Evolutionary conservation across 2,888 invertebrate species (phyloP), one percentile per base, ranked within the genome.

Genomic region (Endomychus coccineus): DNA sequence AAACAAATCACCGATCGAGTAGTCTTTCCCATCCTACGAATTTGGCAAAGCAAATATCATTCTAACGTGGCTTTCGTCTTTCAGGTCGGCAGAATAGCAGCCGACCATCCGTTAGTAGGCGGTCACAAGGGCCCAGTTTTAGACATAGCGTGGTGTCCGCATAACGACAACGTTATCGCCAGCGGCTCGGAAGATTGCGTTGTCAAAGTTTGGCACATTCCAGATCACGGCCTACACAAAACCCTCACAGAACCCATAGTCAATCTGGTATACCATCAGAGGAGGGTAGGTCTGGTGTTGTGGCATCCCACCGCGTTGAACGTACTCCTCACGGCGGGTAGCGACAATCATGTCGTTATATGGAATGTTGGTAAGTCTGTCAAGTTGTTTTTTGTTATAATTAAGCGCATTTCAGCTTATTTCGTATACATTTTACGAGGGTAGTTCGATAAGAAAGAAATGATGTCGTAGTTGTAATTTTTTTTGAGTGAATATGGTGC

Each of bases 261-360:
- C 30, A 92, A 95, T 67, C 73, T 97, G 50, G 80, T 90, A 49
- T 85, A 85, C 60, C 96, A 96, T 69, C 89, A 90, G 69, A 74
- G 95, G 38, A 76, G 94, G 52, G 94, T 96, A 16, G 91, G 90
- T 2, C 71, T 95, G 35, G 88, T 96, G 27, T 71, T 95, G 43
- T 96, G 97, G 96, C 96, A 97, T 71, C 96, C 96, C 37, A 87
- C 94, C 15, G 95, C 96, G 4, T 79, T 88, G 58, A 95, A 96
- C 68, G 86, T 97, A 17, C 73, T 97, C 37, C 79, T 96, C 36
- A 94, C 92, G 31, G 91, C 94, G 6, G 95, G 90, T 39, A 88
- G 89, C 7, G 90, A 91, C 59, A 91, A 91, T 68, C 84, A 90
- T 75, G 62, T 64, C n/a, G 61, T 63, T 25, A 65, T 66, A 40